A percentile compares a stretch with the other conserved stretches of the same genome.
Evolutionary conservation across 2,888 invertebrate genomes (phyloP).

Genomic region (Phengaris arion): DNA sequence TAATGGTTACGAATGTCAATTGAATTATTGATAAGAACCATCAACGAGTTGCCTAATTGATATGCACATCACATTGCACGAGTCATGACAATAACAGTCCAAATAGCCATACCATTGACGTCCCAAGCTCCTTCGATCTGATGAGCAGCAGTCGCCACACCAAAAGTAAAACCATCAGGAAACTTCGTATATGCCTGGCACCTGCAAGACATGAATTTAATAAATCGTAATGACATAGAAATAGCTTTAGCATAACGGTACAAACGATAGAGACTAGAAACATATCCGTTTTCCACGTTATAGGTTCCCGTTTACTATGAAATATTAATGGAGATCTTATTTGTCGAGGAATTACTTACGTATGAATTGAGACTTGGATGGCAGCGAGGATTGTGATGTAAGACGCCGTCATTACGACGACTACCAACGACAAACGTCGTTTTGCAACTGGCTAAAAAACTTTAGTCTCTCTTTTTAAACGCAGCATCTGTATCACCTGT

Average conservation of each 20-base stretch:
- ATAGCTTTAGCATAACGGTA: background rate
- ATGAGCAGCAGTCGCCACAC: constrained; percentile 79
- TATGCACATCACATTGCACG: too few species aligned
- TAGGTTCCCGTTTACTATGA: too few species aligned
- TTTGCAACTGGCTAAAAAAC: constrained; percentile 46
- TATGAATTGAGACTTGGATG: constrained; percentile 59
- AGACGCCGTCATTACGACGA: constrained; percentile 55
- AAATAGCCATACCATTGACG: constrained; percentile 70
- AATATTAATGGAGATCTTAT: background rate
- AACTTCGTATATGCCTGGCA: constrained; percentile 64
- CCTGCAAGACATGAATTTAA: constrained; percentile 43
- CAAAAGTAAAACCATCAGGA: constrained; percentile 71
- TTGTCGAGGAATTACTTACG: constrained; percentile 57
- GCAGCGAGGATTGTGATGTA: constrained; percentile 49
- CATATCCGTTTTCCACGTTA: background rate
- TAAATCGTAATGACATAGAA: background rate
- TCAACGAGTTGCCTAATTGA: too few species aligned
- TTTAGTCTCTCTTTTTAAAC: constrained; percentile 35
- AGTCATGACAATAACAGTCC: background rate
- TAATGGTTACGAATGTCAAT: too few species aligned
- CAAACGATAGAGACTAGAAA: background rate
- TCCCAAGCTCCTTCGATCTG: constrained; percentile 84
- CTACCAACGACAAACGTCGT: constrained; percentile 46
- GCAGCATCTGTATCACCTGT: background rate
- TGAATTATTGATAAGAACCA: too few species aligned